Percentiles rank a stretch among this genome's conserved stretches.
These are phyloP conservation scores for Chaetophractus vellerosus DNA, from an alignment of 2,797 vertebrate species.

Conservation along the genomic window DNA sequence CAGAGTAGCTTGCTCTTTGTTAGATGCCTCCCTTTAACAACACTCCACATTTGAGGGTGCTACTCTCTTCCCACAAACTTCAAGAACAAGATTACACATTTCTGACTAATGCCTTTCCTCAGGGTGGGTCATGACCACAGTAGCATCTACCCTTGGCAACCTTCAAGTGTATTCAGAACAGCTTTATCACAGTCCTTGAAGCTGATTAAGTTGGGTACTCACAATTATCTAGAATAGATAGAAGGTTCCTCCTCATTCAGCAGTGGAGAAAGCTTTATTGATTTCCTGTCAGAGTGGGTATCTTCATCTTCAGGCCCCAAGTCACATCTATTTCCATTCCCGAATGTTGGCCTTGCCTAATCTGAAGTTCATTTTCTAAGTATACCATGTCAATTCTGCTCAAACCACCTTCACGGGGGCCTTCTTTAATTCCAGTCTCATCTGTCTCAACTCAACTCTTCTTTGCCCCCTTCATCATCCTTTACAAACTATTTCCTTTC, in stretches of 20 bases:
- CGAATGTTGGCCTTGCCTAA: not conserved
- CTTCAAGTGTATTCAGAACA: not conserved
- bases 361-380: not conserved
- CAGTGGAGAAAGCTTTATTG: slow-evolving; percentile 14
- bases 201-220: slow-evolving; percentile 47
- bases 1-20: not conserved
- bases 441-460: not conserved
- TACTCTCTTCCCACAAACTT: not conserved
- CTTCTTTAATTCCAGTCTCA: not conserved
- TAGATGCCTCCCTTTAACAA: not conserved
- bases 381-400: not conserved
- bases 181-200: not conserved
- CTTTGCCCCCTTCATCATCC: not conserved
- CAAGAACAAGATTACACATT: not conserved
- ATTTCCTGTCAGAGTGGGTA: slow-evolving; percentile 40
- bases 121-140: not conserved
- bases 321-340: not conserved
- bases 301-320: slow-evolving; percentile 29
- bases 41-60: too few relatives aligned
- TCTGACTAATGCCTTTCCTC: not conserved
- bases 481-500: not conserved
- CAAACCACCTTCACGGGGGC: fast-evolving
- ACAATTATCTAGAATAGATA: slow-evolving; percentile 14
- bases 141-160: not conserved
- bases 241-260: slow-evolving; percentile 5